Evolutionary conservation across 2,113 vertebrate species (phyloP).

Genomic region (Nestor notabilis): DNA sequence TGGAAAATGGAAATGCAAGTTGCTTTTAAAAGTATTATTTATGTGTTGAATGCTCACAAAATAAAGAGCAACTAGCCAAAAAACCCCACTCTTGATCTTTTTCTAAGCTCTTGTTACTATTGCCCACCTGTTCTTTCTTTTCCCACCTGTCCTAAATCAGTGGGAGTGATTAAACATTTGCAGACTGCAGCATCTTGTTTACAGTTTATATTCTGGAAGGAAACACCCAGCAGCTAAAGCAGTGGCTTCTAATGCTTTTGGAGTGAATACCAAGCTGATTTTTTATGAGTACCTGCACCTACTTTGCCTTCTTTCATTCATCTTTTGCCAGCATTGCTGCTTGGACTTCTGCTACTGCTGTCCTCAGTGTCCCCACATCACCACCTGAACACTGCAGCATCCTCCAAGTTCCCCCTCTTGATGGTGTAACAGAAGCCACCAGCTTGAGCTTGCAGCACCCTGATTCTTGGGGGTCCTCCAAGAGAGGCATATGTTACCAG

Average conservation of each 20-base stretch:
- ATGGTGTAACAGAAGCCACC: background rate
- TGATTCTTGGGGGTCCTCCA: background rate
- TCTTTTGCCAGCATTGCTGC: background rate
- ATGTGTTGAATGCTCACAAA: background rate
- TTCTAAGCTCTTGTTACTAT: background rate
- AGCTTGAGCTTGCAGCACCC: accelerated
- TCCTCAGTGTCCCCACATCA: background rate
- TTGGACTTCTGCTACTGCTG: background rate
- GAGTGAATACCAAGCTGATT: background rate
- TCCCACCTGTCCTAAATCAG: background rate
- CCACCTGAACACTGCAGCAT: accelerated
- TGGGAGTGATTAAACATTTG: background rate
- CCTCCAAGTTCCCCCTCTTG: background rate
- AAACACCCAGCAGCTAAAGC: background rate
- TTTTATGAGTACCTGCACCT: background rate
- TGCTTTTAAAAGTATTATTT: background rate
- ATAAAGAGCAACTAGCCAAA: background rate
- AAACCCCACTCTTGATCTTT: accelerated
- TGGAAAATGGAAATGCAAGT: background rate
- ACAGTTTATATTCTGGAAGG: background rate
- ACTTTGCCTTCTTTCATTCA: background rate
- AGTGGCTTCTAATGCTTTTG: background rate
- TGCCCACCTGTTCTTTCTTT: background rate
- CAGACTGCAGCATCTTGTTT: background rate
- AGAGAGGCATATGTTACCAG: background rate